phyloP scores from a whole-genome alignment of 2,797 vertebrate species.

The Neosalanx taihuensis region DNA sequence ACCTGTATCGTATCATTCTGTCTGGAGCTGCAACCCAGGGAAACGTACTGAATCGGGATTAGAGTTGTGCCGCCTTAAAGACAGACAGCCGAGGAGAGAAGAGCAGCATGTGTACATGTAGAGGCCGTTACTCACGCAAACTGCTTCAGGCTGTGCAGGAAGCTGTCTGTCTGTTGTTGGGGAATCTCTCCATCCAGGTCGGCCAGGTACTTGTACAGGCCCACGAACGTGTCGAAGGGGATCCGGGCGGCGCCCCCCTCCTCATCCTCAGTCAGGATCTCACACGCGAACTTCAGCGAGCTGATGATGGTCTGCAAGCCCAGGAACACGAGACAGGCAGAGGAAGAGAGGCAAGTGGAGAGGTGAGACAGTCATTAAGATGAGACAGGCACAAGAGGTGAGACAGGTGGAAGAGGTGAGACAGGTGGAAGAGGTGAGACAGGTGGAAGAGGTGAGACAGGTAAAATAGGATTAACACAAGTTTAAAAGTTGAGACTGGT shows the following conservation, averaged over 20 bases:
- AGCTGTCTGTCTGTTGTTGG: slow-evolving; percentile 57
- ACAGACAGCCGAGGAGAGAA: slow-evolving; percentile 11
- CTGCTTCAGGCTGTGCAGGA: slow-evolving; percentile 69
- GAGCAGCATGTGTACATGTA: neutral
- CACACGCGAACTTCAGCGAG: slow-evolving; percentile 81
- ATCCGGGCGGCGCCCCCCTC: slow-evolving; percentile 78
- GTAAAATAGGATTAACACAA: too few relatives aligned
- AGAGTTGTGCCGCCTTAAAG: neutral
- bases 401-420: too few relatives aligned
- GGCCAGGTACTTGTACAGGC: slow-evolving; percentile 83
- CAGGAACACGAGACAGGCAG: neutral
- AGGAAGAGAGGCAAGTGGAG: neutral
- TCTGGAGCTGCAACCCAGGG: slow-evolving; percentile 19
- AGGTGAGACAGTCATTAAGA: too few relatives aligned
- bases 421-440: too few relatives aligned
- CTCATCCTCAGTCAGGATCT: slow-evolving; percentile 83
- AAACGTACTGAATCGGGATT: slow-evolving; percentile 6
- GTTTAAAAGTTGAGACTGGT: too few relatives aligned
- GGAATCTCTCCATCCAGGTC: slow-evolving; percentile 75
- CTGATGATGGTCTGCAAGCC: slow-evolving; percentile 73
- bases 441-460: too few relatives aligned
- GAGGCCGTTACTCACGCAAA: slow-evolving; percentile 69
- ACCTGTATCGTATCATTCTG: slow-evolving; percentile 28
- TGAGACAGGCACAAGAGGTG: too few relatives aligned
- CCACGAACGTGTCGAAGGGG: slow-evolving; percentile 73